Percentiles rank a stretch among this genome's conserved stretches.
Evolutionary conservation across 2,797 vertebrate species (phyloP).

Genomic region (Argyrosomus regius): DNA sequence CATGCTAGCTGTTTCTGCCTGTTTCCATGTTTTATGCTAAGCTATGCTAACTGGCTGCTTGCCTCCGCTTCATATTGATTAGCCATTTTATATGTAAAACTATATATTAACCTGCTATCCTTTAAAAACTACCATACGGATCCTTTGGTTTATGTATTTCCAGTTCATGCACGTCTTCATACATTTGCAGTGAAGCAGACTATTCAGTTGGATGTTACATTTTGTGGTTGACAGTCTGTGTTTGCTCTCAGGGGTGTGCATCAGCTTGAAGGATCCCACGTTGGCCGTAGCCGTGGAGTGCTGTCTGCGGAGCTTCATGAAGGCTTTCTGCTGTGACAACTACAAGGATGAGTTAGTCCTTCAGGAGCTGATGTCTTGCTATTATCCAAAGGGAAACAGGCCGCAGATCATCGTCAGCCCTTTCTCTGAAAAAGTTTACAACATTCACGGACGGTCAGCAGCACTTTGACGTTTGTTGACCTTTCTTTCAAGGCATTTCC

Average conservation of each 20-base stretch:
- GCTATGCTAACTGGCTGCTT: too few relatives aligned
- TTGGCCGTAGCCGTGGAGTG: slow-evolving; percentile 78
- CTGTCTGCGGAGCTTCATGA: slow-evolving; percentile 79
- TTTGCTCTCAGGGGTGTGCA: slow-evolving; percentile 58
- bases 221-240: not conserved
- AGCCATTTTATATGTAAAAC: not conserved
- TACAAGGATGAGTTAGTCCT: slow-evolving; percentile 79
- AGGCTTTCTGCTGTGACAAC: slow-evolving; percentile 84
- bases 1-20: too few relatives aligned
- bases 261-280: slow-evolving; percentile 70
- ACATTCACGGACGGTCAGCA: slow-evolving; percentile 58
- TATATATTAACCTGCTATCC: not conserved
- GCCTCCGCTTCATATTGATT: too few relatives aligned
- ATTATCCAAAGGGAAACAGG: slow-evolving; percentile 69
- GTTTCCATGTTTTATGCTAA: too few relatives aligned
- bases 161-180: too few relatives aligned
- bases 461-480: not conserved
- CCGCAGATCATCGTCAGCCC: slow-evolving; percentile 80
- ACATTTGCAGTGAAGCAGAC: not conserved
- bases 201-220: not conserved
- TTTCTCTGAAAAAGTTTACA: slow-evolving; percentile 69
- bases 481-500: not conserved
- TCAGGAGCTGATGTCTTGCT: slow-evolving; percentile 74
- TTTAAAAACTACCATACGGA: not conserved
- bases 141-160: not conserved